Conservation (phyloP, 1,140 invertebrate species). For the Spodoptera frugiperda region DNA sequence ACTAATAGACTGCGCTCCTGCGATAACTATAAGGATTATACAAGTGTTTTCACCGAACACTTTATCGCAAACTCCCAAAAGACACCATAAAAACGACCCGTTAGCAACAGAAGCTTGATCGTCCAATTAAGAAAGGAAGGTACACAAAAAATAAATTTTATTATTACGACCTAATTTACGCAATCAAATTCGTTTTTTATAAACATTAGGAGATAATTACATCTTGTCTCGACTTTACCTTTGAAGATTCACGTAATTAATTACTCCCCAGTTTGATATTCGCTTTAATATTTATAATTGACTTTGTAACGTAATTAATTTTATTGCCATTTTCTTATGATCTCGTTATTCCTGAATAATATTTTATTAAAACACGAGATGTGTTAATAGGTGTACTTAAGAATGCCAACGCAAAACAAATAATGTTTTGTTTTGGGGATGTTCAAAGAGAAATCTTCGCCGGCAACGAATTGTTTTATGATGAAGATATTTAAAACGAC, state of each 20-base stretch:
- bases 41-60: constrained; percentile 7
- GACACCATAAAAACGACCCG: neutral
- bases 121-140: too few relatives aligned
- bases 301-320: constrained; percentile 51
- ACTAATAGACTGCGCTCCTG: constrained; percentile 31
- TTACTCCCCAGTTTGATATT: constrained; percentile 58
- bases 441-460: neutral
- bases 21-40: constrained; percentile 34
- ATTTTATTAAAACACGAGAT: constrained; percentile 39
- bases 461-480: neutral
- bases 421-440: neutral
- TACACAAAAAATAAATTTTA: too few relatives aligned
- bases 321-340: constrained; percentile 48
- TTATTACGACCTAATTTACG: constrained; percentile 33
- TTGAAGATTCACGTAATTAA: constrained; percentile 64
- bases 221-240: constrained; percentile 54
- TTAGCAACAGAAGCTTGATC: neutral
- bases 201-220: constrained; percentile 57
- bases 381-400: constrained; percentile 5
- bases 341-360: constrained; percentile 38
- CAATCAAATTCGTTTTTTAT: constrained; percentile 50
- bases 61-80: neutral
- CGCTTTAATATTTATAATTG: constrained; percentile 60
- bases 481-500: neutral
- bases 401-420: neutral